A percentile compares a stretch with the other conserved stretches of the same genome.
Conservation (phyloP, 2,888 invertebrate genomes). For the Meiosimyza platycephala region DNA sequence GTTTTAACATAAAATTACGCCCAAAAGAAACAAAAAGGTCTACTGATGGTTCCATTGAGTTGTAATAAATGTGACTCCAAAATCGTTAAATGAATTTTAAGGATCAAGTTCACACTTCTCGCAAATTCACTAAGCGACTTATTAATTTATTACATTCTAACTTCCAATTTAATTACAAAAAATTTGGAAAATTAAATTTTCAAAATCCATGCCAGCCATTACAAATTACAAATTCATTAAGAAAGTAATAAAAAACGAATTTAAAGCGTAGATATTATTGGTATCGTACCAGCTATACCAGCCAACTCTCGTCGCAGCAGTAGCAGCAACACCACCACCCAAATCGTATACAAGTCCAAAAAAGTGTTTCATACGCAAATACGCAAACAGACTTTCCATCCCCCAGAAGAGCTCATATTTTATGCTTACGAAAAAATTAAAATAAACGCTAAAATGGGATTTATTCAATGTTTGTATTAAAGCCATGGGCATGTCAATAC, state of each 20-base stretch:
- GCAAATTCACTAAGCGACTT: no score
- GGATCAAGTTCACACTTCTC: no score
- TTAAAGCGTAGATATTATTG: background rate
- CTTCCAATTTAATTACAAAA: no score
- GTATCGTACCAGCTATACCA: background rate
- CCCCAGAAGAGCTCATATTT: conserved; percentile 55
- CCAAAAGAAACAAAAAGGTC: no score
- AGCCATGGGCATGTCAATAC: conserved; percentile 53
- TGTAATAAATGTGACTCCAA: no score
- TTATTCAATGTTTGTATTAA: conserved; percentile 62
- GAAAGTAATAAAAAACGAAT: background rate
- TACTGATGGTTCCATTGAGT: no score
- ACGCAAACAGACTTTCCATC: conserved; percentile 42
- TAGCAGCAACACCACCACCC: conserved; percentile 4
- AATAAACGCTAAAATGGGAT: conserved; percentile 62
- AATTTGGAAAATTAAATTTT: no score
- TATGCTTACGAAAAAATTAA: conserved; percentile 62
- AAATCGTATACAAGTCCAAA: conserved; percentile 16
- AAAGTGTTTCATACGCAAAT: conserved; percentile 11
- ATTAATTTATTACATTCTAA: no score
- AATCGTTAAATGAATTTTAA: no score
- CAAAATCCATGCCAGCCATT: no score
- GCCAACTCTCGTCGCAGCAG: conserved; percentile 15
- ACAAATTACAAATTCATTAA: conserved; percentile 7
- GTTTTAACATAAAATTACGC: no score